Percentiles rank a stretch among this genome's conserved stretches.
phyloP scores from a whole-genome alignment of 2,797 vertebrate species.

The Enoplosus armatus region DNA sequence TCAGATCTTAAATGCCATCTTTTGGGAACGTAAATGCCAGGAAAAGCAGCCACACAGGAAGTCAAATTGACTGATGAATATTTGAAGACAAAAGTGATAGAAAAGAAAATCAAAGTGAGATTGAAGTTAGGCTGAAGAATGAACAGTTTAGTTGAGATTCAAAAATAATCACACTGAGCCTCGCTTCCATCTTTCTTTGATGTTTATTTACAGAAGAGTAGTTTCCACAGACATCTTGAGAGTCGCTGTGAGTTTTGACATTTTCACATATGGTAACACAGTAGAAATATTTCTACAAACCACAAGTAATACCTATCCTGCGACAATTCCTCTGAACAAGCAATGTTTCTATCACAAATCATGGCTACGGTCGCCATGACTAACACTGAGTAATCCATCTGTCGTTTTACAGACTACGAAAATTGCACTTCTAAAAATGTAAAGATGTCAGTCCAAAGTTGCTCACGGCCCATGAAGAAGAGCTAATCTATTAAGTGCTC shows the following conservation, averaged over 20 bases:
- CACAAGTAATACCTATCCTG: constrained; percentile 65
- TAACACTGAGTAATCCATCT: constrained; percentile 60
- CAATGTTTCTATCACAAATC: constrained; percentile 59
- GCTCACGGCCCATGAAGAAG: constrained; percentile 43
- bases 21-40: constrained; percentile 28
- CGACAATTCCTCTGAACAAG: constrained; percentile 53
- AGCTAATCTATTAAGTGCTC: constrained; percentile 50
- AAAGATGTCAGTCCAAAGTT: constrained; percentile 56
- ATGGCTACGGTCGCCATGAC: constrained; percentile 38
- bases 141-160: neutral
- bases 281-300: constrained; percentile 71
- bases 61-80: constrained; percentile 17
- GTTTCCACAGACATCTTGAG: constrained; percentile 70
- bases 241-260: constrained; percentile 67
- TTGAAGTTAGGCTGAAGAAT: neutral
- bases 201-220: constrained; percentile 85
- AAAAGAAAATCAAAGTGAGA: neutral
- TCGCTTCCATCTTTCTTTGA: constrained; percentile 57
- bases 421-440: constrained; percentile 72
- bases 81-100: neutral
- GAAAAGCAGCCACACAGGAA: constrained; percentile 18
- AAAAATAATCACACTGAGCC: constrained; percentile 17
- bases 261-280: constrained; percentile 72
- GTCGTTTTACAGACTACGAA: constrained; percentile 58
- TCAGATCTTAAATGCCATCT: constrained; percentile 23